Evolutionary conservation across 2,113 vertebrate species (phyloP), one percentile per base, ranked within the genome.

Genomic region (Glareola pratincola): DNA sequence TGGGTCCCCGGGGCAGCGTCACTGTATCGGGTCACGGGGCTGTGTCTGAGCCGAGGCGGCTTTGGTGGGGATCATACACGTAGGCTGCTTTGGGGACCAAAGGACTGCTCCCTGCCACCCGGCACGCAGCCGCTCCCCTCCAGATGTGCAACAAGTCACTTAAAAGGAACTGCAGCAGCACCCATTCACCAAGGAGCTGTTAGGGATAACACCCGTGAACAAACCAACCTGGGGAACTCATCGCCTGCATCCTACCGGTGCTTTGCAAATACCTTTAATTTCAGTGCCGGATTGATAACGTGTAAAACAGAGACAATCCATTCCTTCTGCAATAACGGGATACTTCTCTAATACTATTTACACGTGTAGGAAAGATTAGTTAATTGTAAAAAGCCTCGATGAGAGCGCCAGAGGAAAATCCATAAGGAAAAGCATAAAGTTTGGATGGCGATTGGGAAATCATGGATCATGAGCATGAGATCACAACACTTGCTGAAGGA

Each of bases 221-320:
- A 57, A 57, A 9, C 22, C 32, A 64, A 45, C 16, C 57, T 20
- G 45, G 22, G 6, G 6, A 27, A 15, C 48, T 62, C 62, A 8
- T 30, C 26, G 11, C 13, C 60, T 13, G 3, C 39, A 12, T 27
- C 60, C 34, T 45, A 12, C 9, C 5, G 9, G 8, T 41, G 43
- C n/a, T 68, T 56, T 57, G 54, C 54, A 57, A 76, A 57, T 5
- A 27, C 20, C n/a, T 74, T 57, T 57, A 10, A 10, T 34, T 39
- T 48, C 10, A 1, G 15, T 23, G 57, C n/a, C 34, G 7, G 29
- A 3, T 21, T 26, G 12, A 3, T 5, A 29, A 34, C 0, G 4
- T 13, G 6, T 32, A 8, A 85, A 56, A 71, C 3, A 37, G 24
- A 87, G n/a, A 32, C 19, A 39, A 27, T 2, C 20, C 22, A 0